phyloP scores from a whole-genome alignment of 2,888 invertebrate genomes.

The Phymatocera aterrima region DNA sequence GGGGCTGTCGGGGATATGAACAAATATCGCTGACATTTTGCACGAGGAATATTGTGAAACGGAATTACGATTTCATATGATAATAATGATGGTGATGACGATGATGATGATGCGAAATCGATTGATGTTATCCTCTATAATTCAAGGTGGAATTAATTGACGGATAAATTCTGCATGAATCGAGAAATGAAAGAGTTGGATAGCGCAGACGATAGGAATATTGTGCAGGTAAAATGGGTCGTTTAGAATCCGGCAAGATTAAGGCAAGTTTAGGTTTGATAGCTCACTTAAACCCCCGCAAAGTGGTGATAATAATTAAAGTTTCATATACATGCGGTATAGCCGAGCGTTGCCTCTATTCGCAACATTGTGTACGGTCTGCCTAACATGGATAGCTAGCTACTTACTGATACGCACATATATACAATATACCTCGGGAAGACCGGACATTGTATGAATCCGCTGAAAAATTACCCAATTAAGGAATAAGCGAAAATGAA shows the following conservation, averaged over 20 bases:
- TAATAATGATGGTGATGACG: too few relatives aligned
- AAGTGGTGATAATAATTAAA: conserved; percentile 45
- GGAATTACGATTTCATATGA: too few relatives aligned
- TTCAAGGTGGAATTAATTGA: neutral
- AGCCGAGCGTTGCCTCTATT: conserved; percentile 18
- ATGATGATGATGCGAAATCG: too few relatives aligned
- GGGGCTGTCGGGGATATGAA: too few relatives aligned
- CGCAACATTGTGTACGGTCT: conserved; percentile 2
- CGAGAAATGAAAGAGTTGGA: neutral
- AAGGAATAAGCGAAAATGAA: too few relatives aligned
- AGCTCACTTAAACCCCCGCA: conserved; percentile 41
- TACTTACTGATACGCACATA: neutral
- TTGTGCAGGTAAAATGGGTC: conserved; percentile 9
- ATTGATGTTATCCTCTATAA: too few relatives aligned
- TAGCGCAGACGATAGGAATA: conserved; percentile 2
- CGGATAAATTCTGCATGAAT: neutral
- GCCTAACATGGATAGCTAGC: neutral
- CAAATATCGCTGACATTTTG: too few relatives aligned
- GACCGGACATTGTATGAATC: conserved; percentile 37
- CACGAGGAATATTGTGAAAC: too few relatives aligned
- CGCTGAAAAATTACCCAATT: too few relatives aligned
- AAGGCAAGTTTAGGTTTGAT: conserved; percentile 36
- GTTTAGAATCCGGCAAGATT: conserved; percentile 33
- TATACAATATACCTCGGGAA: conserved; percentile 9
- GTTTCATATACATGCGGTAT: conserved; percentile 33